Evolutionary conservation across 1,140 invertebrate genomes (phyloP), one percentile per base, ranked within the genome.

Genomic region (Tetragonula clypearis): DNA sequence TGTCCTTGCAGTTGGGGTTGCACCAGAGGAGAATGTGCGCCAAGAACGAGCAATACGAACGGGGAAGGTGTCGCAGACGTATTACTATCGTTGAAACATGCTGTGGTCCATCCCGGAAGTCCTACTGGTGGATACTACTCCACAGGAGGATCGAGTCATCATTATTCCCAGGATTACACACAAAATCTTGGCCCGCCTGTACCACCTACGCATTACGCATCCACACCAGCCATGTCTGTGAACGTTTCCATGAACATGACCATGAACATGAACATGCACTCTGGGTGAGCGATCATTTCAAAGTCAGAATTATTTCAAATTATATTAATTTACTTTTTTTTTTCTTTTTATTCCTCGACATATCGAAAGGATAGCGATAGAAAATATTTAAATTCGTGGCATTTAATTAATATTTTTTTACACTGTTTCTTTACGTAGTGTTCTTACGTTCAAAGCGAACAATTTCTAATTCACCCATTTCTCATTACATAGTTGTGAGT

Each of bases 221-320:
- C 95, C 12, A 94, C 94, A 0, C 94, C 96, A 0, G 96, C 96
- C 26, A 99, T 99, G 98, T 98, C 98, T 91, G 98, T 99, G 82
- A 99, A 99, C 92, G 98, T 99, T 0, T 98, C 98, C 81, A 99
- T 99, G 98, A 99, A 98, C 93, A 99, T 99, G 98, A 99, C 98
- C 30, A 99, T 99, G 97, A 98, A 98, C 93, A 98, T 98, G 76
- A 92, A 95, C 92, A 90, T 97, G 96, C 94, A 97, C 96, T 72
- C 97, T 96, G 96, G 97, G 94, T 95, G 84, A 92, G 86, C 87
- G 30, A 62, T 35, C 21, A n/a, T n/a, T 65, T 73, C 2, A 14
- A 30, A 41, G n/a, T n/a, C n/a, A n/a, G n/a, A n/a, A 62, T 35
- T 15, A n/a, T n/a, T 65, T 73, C 2, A 14, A 30, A 41, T 49